Evolutionary conservation across 1,140 invertebrate species (phyloP).

Genomic region (Aphaenogaster floridana): DNA sequence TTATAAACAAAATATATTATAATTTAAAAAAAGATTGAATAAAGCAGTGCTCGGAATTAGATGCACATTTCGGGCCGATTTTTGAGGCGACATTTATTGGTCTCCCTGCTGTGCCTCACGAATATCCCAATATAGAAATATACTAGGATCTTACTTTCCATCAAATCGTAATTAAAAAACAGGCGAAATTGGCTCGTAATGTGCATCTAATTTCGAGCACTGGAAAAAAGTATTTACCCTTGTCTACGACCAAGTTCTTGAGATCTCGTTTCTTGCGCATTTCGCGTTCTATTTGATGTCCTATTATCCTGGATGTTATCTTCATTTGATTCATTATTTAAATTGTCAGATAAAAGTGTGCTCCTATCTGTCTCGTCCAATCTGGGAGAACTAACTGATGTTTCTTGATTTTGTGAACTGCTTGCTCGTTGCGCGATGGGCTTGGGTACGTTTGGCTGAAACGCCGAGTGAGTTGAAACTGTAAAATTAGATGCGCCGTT

Average conservation of each 20-base stretch:
- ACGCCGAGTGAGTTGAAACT: constrained; percentile 83
- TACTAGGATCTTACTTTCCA: too few relatives aligned
- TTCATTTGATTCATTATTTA: constrained; percentile 45
- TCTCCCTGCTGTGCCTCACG: too few relatives aligned
- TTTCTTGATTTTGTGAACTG: constrained; percentile 37
- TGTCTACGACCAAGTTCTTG: constrained; percentile 12
- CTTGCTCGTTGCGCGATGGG: constrained; percentile 21
- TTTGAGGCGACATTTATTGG: too few relatives aligned
- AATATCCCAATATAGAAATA: too few relatives aligned
- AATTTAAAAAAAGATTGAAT: neutral
- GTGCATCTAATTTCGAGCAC: too few relatives aligned
- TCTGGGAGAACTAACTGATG: neutral
- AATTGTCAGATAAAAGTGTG: constrained; percentile 10
- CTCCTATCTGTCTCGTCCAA: constrained; percentile 8
- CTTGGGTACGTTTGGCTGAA: constrained; percentile 79
- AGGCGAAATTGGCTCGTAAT: too few relatives aligned
- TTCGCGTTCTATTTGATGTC: constrained; percentile 19
- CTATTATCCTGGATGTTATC: constrained; percentile 51
- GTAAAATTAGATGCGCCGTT: constrained; percentile 78
- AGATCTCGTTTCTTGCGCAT: constrained; percentile 31
- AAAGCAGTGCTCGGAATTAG: neutral
- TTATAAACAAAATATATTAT: neutral
- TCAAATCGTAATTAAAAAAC: too few relatives aligned
- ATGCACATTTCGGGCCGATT: too few relatives aligned
- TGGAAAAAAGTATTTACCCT: neutral